Base-by-base conservation (phyloP, 2,797 vertebrate species). In the Myotis vivesi region DNA sequence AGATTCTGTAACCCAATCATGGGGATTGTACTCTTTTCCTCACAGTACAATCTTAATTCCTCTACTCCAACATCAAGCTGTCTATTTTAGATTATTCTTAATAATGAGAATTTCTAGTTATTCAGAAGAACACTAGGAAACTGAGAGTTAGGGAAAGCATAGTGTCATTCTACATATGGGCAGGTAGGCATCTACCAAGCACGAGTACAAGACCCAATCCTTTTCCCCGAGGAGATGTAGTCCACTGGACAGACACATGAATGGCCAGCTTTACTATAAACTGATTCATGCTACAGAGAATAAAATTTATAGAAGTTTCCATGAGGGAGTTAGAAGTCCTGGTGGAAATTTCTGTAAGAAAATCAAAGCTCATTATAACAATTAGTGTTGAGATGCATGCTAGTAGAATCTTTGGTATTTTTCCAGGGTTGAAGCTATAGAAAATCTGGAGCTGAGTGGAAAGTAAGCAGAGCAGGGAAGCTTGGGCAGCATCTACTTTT, bases 1-100 rank as follows among this genome's bases (percentile, higher is more conserved):
- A 76, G 51, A 89, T 80, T 90, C 91, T 85, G 6, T 76, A 93
- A 80, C 23, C 30, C 17, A 95, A 93, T 84, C 0, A 91, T 83
- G 96, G 95, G 94, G 86, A 97, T 77, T 97, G 87, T 96, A 94
- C 8, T 20, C 19, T 80, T 64, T 96, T 88, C 69, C 69, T 92
- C 69, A 83, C 1, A 8, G 8, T 68, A 44, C 33, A 76, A 22
- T 51, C 51, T 94, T 94, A 94, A 85, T 80, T 86, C 11, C 36
- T 82, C n/a, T 76, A 62, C 66, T 77, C 38, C 19, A 93, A 83
- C 79, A 77, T 87, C 51, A 83, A 89, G 19, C 6, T 44, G 81
- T n/a, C 33, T 59, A 20, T 92, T 71, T 53, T 1, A 22, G 36
- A 64, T 81, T 92, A 62, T 71, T 73, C 17, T 28, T 55, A 62